Evolutionary conservation across 2,797 vertebrate genomes (phyloP).

Genomic region (Eupleurogrammus muticus): DNA sequence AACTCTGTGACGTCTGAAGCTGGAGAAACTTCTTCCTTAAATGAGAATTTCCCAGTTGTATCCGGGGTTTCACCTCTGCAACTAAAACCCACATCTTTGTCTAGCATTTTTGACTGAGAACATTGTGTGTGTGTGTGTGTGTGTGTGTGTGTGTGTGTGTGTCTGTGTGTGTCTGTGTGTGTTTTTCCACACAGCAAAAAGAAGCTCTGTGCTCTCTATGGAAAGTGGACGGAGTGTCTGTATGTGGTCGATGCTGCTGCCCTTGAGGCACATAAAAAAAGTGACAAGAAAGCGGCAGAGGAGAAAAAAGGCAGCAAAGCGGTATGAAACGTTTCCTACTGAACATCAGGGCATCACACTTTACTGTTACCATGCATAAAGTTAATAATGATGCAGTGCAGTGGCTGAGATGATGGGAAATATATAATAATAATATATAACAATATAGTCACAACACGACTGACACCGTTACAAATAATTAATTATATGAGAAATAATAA

Average conservation of each 20-base stretch:
- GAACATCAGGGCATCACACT: neutral
- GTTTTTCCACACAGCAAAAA: slow-evolving; percentile 87
- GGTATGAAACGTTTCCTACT: slow-evolving; percentile 75
- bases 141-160: slow-evolving; percentile 1
- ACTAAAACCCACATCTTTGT: slow-evolving; percentile 5
- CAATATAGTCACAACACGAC: too few species aligned
- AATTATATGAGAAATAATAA: too few species aligned
- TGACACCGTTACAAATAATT: too few species aligned
- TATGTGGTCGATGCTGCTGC: slow-evolving; percentile 88
- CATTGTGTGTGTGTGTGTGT: neutral
- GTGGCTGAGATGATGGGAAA: neutral
- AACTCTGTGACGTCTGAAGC: neutral
- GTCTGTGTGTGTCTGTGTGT: neutral
- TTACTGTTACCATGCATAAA: neutral
- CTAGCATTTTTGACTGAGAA: slow-evolving; percentile 17
- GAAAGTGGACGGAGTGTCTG: slow-evolving; percentile 97
- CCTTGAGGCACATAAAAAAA: slow-evolving; percentile 93
- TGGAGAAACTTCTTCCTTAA: slow-evolving; percentile 6
- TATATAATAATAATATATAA: too few species aligned
- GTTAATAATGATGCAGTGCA: neutral
- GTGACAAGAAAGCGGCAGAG: slow-evolving; percentile 89
- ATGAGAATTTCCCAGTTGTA: neutral
- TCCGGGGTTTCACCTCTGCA: neutral
- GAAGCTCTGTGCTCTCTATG: slow-evolving; percentile 93
- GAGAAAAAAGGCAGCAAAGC: slow-evolving; percentile 91